Conservation (phyloP, 2,113 vertebrate species). For the Tragelaphus scriptus region DNA sequence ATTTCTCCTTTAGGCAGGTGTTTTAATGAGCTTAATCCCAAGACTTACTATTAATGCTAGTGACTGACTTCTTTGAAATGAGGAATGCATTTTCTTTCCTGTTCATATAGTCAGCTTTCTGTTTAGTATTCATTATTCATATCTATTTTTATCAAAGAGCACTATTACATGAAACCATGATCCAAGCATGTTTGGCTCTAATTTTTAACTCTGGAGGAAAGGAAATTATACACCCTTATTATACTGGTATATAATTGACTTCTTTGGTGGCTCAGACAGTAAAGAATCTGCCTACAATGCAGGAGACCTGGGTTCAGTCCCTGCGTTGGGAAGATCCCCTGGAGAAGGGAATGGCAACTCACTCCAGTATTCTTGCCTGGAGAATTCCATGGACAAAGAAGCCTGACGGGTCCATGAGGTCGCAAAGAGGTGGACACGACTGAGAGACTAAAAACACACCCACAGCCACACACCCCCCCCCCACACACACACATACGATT, state of each 20-base stretch:
- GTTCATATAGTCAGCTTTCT: constrained; percentile 50
- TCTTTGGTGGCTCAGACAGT: background rate
- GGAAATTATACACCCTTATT: background rate
- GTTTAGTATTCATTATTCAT: constrained; percentile 68
- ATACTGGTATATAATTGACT: background rate
- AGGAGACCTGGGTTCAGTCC: background rate
- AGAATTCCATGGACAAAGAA: background rate
- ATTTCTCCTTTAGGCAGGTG: constrained; percentile 57
- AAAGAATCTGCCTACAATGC: background rate
- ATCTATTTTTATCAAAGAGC: constrained; percentile 67
- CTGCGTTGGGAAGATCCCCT: background rate
- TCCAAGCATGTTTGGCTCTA: constrained; percentile 35
- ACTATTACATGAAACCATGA: constrained; percentile 46
- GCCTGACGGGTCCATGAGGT: background rate
- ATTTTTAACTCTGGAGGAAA: constrained; percentile 42
- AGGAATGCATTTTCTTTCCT: constrained; percentile 50
- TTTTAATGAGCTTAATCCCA: constrained; percentile 52
- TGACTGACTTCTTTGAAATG: constrained; percentile 42
- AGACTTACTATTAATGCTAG: constrained; percentile 32
- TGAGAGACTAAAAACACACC: background rate
- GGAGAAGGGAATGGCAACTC: background rate
- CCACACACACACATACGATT: background rate
- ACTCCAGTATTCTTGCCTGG: background rate
- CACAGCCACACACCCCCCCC: background rate
- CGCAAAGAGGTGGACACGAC: background rate